Conservation (phyloP, 2,888 invertebrate genomes). For the Euproctis similis region DNA sequence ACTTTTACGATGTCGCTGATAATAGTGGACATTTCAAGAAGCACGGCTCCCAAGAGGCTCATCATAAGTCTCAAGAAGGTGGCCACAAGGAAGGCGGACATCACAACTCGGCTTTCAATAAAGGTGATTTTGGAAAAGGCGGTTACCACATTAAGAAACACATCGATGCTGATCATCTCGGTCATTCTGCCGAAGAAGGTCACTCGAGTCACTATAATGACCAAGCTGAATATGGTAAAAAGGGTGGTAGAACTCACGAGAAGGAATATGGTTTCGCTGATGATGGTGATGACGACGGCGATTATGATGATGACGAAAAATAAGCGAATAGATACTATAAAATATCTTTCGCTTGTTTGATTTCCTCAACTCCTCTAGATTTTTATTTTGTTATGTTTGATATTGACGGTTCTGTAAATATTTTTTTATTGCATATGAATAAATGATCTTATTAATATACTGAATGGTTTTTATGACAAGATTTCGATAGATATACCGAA, state of each 20-base stretch:
- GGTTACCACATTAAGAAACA: constrained; percentile 77
- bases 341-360: constrained; percentile 40
- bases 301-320: constrained; percentile 33
- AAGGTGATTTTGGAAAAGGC: constrained; percentile 70
- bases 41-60: constrained; percentile 73
- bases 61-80: constrained; percentile 73
- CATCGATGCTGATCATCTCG: constrained; percentile 66
- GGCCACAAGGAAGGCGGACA: constrained; percentile 74
- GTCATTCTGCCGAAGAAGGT: constrained; percentile 75
- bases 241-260: constrained; percentile 62
- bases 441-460: constrained; percentile 30
- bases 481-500: too few relatives aligned
- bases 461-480: too few relatives aligned
- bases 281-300: constrained; percentile 39
- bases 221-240: constrained; percentile 71
- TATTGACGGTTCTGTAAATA: constrained; percentile 40
- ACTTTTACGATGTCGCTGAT: constrained; percentile 84
- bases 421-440: constrained; percentile 49
- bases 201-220: constrained; percentile 72
- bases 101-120: constrained; percentile 68
- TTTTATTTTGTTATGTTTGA: constrained; percentile 71
- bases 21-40: constrained; percentile 80
- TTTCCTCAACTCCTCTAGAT: constrained; percentile 38
- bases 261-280: constrained; percentile 65
- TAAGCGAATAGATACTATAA: constrained; percentile 29